Evolutionary conservation across 2,113 vertebrate species (phyloP).

Genomic region (Cinclus cinclus): DNA sequence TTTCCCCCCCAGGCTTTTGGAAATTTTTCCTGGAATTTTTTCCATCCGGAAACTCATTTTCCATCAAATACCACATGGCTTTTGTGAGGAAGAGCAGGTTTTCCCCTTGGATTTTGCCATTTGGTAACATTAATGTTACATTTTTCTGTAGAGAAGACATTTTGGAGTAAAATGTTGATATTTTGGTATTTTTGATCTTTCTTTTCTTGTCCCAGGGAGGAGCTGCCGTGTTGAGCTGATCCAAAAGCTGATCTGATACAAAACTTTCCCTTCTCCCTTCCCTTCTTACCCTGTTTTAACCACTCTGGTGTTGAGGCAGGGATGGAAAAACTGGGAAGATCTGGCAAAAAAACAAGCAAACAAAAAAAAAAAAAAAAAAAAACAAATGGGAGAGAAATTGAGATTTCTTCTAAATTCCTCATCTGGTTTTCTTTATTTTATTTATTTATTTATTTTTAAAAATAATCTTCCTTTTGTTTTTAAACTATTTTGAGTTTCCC

Average conservation of each 20-base stretch:
- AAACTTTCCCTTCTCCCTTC: background rate
- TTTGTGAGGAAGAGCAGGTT: background rate
- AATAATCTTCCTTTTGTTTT: background rate
- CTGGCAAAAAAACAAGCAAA: background rate
- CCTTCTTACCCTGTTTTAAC: background rate
- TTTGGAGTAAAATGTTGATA: background rate
- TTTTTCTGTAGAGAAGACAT: background rate
- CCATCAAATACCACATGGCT: background rate
- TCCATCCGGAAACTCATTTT: background rate
- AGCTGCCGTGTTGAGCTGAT: background rate
- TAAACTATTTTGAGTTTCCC: rapidly evolving
- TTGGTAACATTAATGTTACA: rapidly evolving
- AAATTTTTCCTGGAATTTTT: background rate
- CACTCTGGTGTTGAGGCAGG: background rate
- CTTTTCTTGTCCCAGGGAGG: rapidly evolving
- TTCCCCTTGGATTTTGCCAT: background rate
- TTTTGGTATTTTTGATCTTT: background rate
- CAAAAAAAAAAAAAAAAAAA: too few relatives aligned
- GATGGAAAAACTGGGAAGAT: background rate
- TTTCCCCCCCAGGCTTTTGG: background rate
- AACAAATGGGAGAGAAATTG: background rate
- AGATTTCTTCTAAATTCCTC: background rate
- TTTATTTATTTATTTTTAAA: too few relatives aligned
- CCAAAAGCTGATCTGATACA: too few relatives aligned
- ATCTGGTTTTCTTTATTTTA: rapidly evolving